These are phyloP conservation scores for Tricholauxania praeusta DNA, from an alignment of 2,888 invertebrate genomes.

Conservation along the genomic window DNA sequence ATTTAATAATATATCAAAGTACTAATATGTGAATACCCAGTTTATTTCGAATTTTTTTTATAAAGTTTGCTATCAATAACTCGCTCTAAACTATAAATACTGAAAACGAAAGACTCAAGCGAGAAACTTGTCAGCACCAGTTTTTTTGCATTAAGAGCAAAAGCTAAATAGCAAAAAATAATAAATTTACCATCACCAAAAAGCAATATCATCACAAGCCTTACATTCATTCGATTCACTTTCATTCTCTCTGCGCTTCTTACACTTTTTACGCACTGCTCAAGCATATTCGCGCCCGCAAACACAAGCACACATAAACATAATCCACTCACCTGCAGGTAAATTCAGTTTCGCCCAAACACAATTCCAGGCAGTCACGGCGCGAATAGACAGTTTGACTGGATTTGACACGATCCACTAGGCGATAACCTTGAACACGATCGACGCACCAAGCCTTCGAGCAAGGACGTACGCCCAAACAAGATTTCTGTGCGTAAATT, in stretches of 20 bases:
- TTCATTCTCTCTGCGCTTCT: no score
- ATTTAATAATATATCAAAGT: no score
- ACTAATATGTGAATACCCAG: no score
- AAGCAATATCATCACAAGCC: no score
- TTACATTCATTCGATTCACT: not conserved
- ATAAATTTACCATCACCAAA: no score
- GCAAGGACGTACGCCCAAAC: slow-evolving; percentile 89
- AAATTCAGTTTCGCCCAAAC: slow-evolving; percentile 91
- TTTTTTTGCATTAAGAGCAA: no score
- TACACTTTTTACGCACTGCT: not conserved
- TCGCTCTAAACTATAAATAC: no score
- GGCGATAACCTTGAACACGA: slow-evolving; percentile 88
- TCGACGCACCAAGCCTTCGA: slow-evolving; percentile 95
- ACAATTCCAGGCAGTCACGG: slow-evolving; percentile 91
- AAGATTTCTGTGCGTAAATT: slow-evolving; percentile 95
- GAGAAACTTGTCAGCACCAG: no score
- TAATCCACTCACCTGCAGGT: slow-evolving; percentile 84
- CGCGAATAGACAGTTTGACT: slow-evolving; percentile 82
- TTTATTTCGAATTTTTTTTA: no score
- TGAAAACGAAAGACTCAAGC: no score
- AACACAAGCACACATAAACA: slow-evolving; percentile 92
- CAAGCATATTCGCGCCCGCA: slow-evolving; percentile 84
- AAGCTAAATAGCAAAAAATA: no score
- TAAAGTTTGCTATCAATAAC: no score
- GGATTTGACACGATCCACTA: slow-evolving; percentile 83